A percentile compares a stretch with the other conserved stretches of the same genome.
Evolutionary conservation across 2,888 invertebrate species (phyloP).

Genomic region (Xylota segnis): DNA sequence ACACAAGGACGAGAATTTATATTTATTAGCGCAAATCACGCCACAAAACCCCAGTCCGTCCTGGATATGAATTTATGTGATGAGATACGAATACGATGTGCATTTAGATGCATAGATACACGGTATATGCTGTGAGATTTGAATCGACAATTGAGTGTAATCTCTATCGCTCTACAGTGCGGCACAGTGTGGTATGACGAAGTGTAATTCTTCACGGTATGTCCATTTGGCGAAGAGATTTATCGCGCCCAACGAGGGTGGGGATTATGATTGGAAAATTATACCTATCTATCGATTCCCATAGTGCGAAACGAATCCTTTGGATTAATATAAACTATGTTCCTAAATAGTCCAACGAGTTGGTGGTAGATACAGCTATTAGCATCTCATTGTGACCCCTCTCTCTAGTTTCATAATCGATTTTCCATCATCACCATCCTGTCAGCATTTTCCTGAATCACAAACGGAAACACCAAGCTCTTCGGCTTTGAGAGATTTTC

Average conservation of each 20-base stretch:
- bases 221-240: constrained; percentile 60
- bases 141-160: constrained; percentile 71
- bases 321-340: constrained; percentile 9
- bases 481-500: neutral
- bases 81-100: constrained; percentile 58
- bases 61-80: constrained; percentile 71
- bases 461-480: neutral
- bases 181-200: constrained; percentile 50
- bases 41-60: constrained; percentile 41
- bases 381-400: neutral
- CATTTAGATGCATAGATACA: constrained; percentile 58
- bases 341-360: neutral
- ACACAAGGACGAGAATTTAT: constrained; percentile 54
- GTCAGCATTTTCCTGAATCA: neutral
- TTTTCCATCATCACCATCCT: constrained; percentile 17
- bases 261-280: constrained; percentile 35
- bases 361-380: neutral
- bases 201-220: constrained; percentile 61
- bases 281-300: constrained; percentile 26
- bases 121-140: constrained; percentile 38
- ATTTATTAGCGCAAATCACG: constrained; percentile 73
- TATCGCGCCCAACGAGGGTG: constrained; percentile 29
- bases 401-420: constrained; percentile 16
- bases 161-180: constrained; percentile 13
- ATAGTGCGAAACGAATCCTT: constrained; percentile 9